phyloP scores from a whole-genome alignment of 1,140 invertebrate genomes.

The Chironomus striatipennis region DNA sequence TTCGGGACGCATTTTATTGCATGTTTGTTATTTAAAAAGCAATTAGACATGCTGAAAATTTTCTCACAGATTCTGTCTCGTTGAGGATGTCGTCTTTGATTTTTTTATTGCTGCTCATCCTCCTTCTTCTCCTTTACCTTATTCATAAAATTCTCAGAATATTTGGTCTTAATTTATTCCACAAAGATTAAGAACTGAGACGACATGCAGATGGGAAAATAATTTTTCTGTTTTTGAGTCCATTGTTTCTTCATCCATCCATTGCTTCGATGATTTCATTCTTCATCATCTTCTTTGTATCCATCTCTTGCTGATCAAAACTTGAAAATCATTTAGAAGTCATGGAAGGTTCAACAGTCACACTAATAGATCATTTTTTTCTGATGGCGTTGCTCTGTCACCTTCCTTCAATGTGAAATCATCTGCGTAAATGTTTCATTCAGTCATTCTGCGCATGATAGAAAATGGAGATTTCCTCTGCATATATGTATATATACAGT shows the following conservation, averaged over 20 bases:
- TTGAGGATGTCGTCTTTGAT: neutral
- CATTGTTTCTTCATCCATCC: neutral
- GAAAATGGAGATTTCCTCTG: neutral
- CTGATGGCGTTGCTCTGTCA: neutral
- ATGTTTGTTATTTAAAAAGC: no score
- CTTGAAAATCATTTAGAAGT: no score
- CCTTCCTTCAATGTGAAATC: neutral
- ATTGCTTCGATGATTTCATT: conserved; percentile 13
- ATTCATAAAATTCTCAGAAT: neutral
- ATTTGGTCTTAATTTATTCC: conserved; percentile 19
- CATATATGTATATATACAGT: no score
- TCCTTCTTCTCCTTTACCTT: neutral
- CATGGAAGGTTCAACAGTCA: no score
- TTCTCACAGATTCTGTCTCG: no score
- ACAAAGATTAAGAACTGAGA: neutral
- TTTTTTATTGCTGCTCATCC: neutral
- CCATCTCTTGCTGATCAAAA: neutral
- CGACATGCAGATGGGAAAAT: conserved; percentile 21
- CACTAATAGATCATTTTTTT: no score
- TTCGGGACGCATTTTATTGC: no score
- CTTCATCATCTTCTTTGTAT: neutral
- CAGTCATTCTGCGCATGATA: neutral
- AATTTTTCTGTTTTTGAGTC: neutral
- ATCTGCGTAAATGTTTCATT: no score
- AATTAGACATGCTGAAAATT: no score